Conservation (phyloP, 2,113 vertebrate genomes). For the Thalassoma bifasciatum region DNA sequence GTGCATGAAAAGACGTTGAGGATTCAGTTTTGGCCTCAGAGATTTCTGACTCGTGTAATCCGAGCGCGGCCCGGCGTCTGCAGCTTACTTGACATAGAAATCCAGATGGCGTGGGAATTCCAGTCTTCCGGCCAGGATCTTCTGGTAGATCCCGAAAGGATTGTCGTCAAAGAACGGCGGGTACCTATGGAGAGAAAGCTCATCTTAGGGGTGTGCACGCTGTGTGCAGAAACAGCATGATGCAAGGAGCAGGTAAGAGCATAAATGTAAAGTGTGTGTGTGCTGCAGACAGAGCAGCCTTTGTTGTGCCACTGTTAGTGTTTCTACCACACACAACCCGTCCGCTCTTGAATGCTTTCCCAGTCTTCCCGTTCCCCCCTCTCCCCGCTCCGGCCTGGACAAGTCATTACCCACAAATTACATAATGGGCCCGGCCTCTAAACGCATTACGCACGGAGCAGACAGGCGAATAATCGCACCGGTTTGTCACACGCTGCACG, state of each 20-base stretch:
- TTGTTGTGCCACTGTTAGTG: slow-evolving; percentile 31
- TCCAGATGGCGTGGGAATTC: slow-evolving; percentile 97
- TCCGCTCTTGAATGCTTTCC: slow-evolving; percentile 43
- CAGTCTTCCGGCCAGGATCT: slow-evolving; percentile 95
- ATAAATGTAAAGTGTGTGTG: background rate
- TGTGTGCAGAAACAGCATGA: slow-evolving; percentile 23
- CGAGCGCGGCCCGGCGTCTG: background rate
- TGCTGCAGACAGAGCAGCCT: slow-evolving; percentile 16
- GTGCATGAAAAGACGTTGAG: background rate
- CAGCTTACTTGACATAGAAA: slow-evolving; percentile 93
- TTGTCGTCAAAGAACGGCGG: slow-evolving; percentile 98
- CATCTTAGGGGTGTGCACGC: background rate
- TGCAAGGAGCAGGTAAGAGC: slow-evolving; percentile 36
- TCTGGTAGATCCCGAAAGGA: slow-evolving; percentile 98
- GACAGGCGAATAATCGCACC: slow-evolving; percentile 48
- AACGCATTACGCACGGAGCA: slow-evolving; percentile 52
- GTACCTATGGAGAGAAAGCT: slow-evolving; percentile 81
- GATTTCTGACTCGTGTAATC: slow-evolving; percentile 3
- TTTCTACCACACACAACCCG: slow-evolving; percentile 38
- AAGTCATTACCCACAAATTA: slow-evolving; percentile 70
- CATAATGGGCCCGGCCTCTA: slow-evolving; percentile 57
- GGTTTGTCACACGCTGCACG: slow-evolving; percentile 52
- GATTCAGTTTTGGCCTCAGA: background rate
- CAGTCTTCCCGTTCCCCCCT: slow-evolving; percentile 34
- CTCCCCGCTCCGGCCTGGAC: slow-evolving; percentile 32